Evolutionary conservation across 2,888 invertebrate genomes (phyloP).

Genomic region (Hermaeophaga mercurialis): DNA sequence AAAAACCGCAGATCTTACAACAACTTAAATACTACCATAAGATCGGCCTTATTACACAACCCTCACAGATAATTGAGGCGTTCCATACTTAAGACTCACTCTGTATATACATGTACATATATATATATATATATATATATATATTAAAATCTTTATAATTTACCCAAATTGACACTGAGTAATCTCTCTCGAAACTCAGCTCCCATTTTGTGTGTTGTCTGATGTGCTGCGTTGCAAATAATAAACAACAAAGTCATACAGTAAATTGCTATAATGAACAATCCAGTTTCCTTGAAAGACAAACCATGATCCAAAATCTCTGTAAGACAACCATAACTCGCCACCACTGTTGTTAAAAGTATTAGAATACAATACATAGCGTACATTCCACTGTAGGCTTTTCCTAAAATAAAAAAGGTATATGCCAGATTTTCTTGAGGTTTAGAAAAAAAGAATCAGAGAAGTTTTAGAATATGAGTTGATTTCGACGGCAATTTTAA

Average conservation of each 20-base stretch:
- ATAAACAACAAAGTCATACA: conserved; percentile 73
- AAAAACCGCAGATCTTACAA: too few relatives aligned
- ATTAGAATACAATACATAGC: conserved; percentile 76
- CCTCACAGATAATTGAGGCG: too few relatives aligned
- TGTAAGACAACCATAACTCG: conserved; percentile 71
- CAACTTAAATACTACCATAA: too few relatives aligned
- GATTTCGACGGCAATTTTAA: too few relatives aligned
- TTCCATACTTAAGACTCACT: too few relatives aligned
- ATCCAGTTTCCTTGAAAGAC: conserved; percentile 73
- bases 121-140: too few relatives aligned
- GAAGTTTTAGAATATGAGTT: too few relatives aligned
- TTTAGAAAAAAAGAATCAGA: too few relatives aligned
- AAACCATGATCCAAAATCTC: conserved; percentile 75
- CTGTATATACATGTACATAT: too few relatives aligned
- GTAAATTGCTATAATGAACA: conserved; percentile 73
- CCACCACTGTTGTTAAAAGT: conserved; percentile 75
- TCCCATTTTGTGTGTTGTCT: conserved; percentile 59
- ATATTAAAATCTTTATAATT: background rate
- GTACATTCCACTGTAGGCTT: conserved; percentile 78
- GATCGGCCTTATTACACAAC: too few relatives aligned
- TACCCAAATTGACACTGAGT: conserved; percentile 68
- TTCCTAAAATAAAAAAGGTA: conserved; percentile 53
- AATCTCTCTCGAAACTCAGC: conserved; percentile 64
- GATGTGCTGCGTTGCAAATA: conserved; percentile 77
- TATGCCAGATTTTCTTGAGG: too few relatives aligned